phyloP scores from a whole-genome alignment of 2,113 vertebrate genomes.

The Zeus faber region DNA sequence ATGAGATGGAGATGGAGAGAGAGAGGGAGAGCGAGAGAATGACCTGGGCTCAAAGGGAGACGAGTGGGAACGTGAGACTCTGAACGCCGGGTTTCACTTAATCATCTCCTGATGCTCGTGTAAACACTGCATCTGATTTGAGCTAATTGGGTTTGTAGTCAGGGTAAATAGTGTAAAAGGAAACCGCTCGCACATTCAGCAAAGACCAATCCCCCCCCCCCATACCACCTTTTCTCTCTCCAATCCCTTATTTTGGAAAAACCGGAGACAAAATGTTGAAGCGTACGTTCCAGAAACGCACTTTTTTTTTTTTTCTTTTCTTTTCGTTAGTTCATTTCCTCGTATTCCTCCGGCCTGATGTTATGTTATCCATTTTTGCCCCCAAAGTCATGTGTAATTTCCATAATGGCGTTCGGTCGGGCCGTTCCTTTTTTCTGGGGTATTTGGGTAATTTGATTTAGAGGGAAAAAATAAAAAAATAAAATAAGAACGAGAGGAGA shows the following conservation, averaged over 20 bases:
- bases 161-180: conserved; percentile 67
- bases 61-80: conserved; percentile 46
- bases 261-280: background rate
- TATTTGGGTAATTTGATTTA: conserved; percentile 51
- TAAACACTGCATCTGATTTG: conserved; percentile 69
- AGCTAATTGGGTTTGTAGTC: conserved; percentile 69
- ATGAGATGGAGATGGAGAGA: no score
- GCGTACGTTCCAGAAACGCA: background rate
- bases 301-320: background rate
- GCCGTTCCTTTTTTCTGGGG: conserved; percentile 32
- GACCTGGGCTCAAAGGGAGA: conserved; percentile 33
- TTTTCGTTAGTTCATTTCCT: background rate
- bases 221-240: conserved; percentile 10
- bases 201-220: conserved; percentile 22
- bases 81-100: conserved; percentile 51
- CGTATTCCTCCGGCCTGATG: conserved; percentile 3
- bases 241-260: background rate
- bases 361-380: conserved; percentile 25
- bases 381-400: conserved; percentile 49
- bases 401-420: conserved; percentile 41
- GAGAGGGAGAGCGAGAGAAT: conserved; percentile 7
- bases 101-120: conserved; percentile 64
- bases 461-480: conserved; percentile 11
- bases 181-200: conserved; percentile 56
- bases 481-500: conserved; percentile 13